A percentile compares a stretch with the other conserved stretches of the same genome.
Conservation (phyloP, 2,113 vertebrate species). For the Athene cunicularia region DNA sequence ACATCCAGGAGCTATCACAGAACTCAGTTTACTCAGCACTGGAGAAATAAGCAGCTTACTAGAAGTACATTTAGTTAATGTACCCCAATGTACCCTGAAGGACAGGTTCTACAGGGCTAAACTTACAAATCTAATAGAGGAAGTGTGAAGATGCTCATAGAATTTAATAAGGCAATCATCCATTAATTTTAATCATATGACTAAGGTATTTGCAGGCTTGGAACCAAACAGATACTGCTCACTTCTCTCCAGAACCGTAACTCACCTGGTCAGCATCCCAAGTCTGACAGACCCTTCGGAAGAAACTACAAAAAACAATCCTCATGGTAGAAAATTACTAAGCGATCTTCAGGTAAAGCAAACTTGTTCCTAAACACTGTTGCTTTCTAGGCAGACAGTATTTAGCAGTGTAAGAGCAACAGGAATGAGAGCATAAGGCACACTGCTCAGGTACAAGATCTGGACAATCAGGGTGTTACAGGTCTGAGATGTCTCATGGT, state of each 20-base stretch:
- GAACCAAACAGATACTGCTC: neutral
- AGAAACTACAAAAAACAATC: neutral
- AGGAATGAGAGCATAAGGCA: neutral
- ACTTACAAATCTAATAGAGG: neutral
- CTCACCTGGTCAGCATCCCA: neutral
- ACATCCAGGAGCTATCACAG: neutral
- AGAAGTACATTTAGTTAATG: neutral
- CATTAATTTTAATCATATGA: neutral
- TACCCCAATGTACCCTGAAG: neutral
- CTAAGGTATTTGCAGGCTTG: neutral
- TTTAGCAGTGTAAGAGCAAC: neutral
- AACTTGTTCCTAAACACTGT: neutral
- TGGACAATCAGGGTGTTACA: neutral
- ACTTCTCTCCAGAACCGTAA: neutral
- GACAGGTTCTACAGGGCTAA: neutral
- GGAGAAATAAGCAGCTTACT: neutral
- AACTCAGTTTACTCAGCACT: neutral
- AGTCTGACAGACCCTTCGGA: neutral
- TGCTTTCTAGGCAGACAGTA: neutral
- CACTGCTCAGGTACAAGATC: neutral
- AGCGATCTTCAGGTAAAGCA: neutral
- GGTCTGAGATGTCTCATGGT: neutral
- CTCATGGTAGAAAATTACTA: neutral
- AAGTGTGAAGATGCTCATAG: neutral
- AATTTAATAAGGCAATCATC: neutral